Conservation (phyloP, 1,140 invertebrate species). For the Latrodectus geometricus region DNA sequence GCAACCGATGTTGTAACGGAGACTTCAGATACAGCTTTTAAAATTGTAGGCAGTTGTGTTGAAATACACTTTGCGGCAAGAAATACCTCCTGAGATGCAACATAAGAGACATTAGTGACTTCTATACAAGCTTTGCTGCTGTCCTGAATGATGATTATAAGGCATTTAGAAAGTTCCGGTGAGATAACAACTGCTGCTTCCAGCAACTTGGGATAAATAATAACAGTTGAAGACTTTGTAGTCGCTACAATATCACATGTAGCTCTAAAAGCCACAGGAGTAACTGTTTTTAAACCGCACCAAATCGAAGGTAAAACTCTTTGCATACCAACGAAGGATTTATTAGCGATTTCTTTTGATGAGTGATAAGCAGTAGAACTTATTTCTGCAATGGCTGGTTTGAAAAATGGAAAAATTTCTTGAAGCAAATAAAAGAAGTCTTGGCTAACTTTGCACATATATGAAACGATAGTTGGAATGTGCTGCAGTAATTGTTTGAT, state of each 20-base stretch:
- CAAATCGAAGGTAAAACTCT: slow-evolving; percentile 1
- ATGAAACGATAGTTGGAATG: neutral
- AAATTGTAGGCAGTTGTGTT: neutral
- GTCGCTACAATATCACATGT: slow-evolving; percentile 11
- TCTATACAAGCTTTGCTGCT: slow-evolving; percentile 20
- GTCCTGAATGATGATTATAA: slow-evolving; percentile 15
- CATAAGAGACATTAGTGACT: slow-evolving; percentile 5
- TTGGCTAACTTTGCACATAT: neutral
- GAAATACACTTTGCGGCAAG: neutral
- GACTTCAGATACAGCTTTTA: slow-evolving; percentile 8
- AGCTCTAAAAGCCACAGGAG: slow-evolving; percentile 17
- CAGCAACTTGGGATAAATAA: slow-evolving; percentile 15
- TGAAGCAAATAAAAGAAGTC: neutral
- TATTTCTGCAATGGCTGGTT: slow-evolving; percentile 12
- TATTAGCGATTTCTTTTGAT: neutral
- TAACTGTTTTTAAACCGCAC: neutral
- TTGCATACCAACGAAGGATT: slow-evolving; percentile 5
- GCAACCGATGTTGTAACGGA: neutral
- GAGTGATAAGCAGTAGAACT: neutral
- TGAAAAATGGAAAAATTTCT: neutral
- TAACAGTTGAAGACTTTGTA: neutral
- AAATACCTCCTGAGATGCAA: slow-evolving; percentile 1
- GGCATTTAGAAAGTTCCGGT: neutral
- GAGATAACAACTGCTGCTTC: neutral
- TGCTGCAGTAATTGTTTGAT: too few species aligned